phyloP scores from a whole-genome alignment of 2,888 invertebrate species.

The Rotaria magnacalcarata region DNA sequence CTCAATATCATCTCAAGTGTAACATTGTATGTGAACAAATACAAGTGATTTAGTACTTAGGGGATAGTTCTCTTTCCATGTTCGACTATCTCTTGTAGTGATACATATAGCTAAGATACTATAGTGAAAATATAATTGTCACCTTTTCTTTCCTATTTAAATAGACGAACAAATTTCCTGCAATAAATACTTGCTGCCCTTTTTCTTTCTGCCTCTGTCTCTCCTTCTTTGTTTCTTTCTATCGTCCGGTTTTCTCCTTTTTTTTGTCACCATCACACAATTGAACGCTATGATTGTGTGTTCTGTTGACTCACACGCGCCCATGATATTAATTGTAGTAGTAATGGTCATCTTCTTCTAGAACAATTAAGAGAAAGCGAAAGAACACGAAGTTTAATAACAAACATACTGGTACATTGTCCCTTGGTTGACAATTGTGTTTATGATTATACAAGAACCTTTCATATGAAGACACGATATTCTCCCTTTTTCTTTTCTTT shows the following conservation, averaged over 20 bases:
- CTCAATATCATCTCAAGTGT: not conserved
- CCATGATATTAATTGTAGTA: not conserved
- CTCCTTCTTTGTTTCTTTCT: not conserved
- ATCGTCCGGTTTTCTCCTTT: not conserved
- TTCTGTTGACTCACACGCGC: not conserved
- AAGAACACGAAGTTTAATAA: not conserved
- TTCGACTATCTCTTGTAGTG: not conserved
- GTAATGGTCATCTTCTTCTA: conserved; percentile 10
- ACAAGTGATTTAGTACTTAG: not conserved
- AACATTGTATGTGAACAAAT: not conserved
- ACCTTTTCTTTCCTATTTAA: not conserved
- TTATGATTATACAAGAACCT: not conserved
- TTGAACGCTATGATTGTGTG: not conserved
- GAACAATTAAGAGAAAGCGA: not conserved
- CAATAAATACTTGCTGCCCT: not conserved
- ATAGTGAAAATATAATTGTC: not conserved
- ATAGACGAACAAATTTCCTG: not conserved
- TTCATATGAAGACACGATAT: not conserved
- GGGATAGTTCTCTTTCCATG: not conserved
- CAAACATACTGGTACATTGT: not conserved
- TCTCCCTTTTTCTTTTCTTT: not conserved
- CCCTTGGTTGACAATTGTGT: not conserved
- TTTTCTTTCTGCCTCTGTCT: not conserved
- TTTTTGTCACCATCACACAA: not conserved
- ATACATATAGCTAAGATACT: not conserved